Conservation (phyloP, 2,888 invertebrate species). For the Elgonia sp. region DNA sequence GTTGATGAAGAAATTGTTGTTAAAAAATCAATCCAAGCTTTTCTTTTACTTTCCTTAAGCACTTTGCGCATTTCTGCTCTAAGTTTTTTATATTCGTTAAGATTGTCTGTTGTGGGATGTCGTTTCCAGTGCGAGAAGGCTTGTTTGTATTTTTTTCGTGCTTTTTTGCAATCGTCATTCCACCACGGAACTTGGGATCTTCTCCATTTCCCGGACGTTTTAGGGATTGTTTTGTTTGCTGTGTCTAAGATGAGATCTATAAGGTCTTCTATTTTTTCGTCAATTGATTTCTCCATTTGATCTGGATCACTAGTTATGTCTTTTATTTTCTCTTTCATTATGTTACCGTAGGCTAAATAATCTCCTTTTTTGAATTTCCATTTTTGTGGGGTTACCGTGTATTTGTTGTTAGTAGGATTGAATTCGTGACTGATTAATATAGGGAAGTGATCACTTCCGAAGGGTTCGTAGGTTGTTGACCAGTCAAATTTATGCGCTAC, state of each 20-base stretch:
- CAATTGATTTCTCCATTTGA: no score
- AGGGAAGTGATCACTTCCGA: constrained; percentile 71
- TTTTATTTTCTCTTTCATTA: no score
- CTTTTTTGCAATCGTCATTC: constrained; percentile 63
- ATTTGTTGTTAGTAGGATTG: no score
- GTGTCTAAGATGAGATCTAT: no score
- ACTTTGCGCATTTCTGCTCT: not conserved
- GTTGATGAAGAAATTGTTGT: not conserved
- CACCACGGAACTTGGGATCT: constrained; percentile 70
- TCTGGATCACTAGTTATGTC: no score
- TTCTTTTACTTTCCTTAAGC: not conserved
- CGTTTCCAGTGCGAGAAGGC: constrained; percentile 29
- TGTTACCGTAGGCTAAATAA: no score
- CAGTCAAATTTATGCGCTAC: constrained; percentile 13
- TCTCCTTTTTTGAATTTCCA: no score
- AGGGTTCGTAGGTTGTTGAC: not conserved
- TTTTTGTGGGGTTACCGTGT: no score
- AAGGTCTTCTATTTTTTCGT: no score
- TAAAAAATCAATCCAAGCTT: constrained; percentile 11
- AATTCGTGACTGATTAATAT: not conserved
- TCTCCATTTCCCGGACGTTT: no score
- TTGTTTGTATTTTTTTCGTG: constrained; percentile 46
- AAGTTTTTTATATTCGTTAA: constrained; percentile 28
- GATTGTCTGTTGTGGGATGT: constrained; percentile 46
- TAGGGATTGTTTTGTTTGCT: no score